These are phyloP conservation scores for Apotomis turbidana DNA, from an alignment of 2,888 invertebrate species.

Conservation along the genomic window DNA sequence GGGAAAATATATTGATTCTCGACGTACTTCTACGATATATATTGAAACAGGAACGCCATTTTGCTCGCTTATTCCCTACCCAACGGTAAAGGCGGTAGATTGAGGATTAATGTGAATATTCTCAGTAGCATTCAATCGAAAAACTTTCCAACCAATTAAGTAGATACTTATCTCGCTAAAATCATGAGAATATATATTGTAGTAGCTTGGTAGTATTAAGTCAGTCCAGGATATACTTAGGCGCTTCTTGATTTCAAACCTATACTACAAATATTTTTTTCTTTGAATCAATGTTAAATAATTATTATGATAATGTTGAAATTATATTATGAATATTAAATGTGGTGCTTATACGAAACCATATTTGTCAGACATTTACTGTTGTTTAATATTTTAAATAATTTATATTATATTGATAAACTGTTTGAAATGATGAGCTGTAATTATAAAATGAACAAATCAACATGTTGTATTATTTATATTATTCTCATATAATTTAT, in stretches of 20 bases:
- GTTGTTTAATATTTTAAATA: conserved; percentile 39
- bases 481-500: conserved; percentile 39
- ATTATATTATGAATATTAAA: conserved; percentile 34
- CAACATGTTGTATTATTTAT: conserved; percentile 9
- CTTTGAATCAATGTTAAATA: neutral
- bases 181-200: too few species aligned
- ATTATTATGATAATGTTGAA: conserved; percentile 15
- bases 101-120: too few species aligned
- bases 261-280: neutral
- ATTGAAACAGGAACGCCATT: too few species aligned
- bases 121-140: too few species aligned
- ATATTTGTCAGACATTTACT: conserved; percentile 47
- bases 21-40: too few species aligned
- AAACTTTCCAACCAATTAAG: too few species aligned
- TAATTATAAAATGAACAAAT: conserved; percentile 28
- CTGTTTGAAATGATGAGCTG: conserved; percentile 31
- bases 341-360: conserved; percentile 51
- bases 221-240: too few species aligned
- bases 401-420: conserved; percentile 17
- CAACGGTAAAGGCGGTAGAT: too few species aligned
- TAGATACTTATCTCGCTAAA: too few species aligned
- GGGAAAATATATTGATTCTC: neutral
- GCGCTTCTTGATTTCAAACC: too few species aligned
- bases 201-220: too few species aligned
- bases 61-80: too few species aligned